Base-by-base conservation (phyloP, 2,797 vertebrate species). In the Siniperca undulata region DNA sequence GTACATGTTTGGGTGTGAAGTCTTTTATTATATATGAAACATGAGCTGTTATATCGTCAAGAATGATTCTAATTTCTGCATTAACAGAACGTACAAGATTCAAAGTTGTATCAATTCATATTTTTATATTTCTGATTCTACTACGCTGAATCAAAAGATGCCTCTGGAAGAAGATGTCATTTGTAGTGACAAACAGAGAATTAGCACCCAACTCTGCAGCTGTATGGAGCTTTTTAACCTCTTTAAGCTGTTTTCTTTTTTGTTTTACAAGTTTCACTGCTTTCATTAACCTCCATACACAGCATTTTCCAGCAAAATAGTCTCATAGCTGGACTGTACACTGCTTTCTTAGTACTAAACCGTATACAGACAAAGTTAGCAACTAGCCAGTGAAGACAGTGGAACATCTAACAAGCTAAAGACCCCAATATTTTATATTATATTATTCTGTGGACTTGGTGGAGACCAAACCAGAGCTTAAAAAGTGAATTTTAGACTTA, bases 11-110 rank as follows among this genome's bases (percentile, higher is more conserved):
- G 36, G 12, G 7, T 56, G n/a, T 16, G 7, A 77, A 66, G 14
- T 53, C 24, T 77, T 61, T 72, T 27, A 30, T 67, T 69, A 27
- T 67, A 19, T 50, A 44, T 20, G n/a, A 73, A 66, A 44, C 44
- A 22, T 24, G 16, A 74, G 50, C 9, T 42, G 56, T 66, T 36
- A 24, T 22, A 44, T 44, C 0, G 8, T 36, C 6, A 7, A 52
- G 4, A 46, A 16, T 20, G 3, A 42, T 62, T 62, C 24, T 58
- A 5, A 40, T 44, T 58, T 70, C 36, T 68, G 3, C 46, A 70
- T 52, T 27, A 68, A 55, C 20, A 58, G 22, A 19, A 38, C 6
- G 34, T 62, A 56, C 3, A 14, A 5, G 19, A 59, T 74, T 36
- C 27, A 38, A 66, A 53, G 30, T 14, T 76, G 36, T 9, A 22